These are phyloP conservation scores for Palythoa heliodiscus DNA, from an alignment of 92 coral and sea anemone genomes.

Conservation along the genomic window DNA sequence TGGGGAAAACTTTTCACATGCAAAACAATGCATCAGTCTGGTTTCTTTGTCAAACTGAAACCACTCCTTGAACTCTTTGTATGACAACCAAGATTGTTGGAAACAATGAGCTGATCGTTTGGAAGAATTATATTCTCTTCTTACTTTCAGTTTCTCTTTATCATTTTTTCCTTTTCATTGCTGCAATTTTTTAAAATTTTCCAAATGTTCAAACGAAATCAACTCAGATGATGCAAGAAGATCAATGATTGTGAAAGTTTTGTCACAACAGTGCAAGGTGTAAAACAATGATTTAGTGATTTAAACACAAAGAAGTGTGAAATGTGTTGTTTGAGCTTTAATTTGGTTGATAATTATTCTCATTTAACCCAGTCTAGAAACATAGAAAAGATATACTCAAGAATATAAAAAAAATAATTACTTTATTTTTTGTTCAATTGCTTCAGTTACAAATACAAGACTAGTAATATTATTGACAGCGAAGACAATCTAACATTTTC, in stretches of 20 bases:
- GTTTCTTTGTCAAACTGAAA: neutral
- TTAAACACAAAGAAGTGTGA: neutral
- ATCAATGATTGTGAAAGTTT: slow-evolving; percentile 2
- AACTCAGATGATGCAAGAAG: slow-evolving; percentile 12
- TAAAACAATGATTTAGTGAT: neutral
- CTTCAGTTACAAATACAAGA: too few relatives aligned
- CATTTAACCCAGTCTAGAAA: neutral
- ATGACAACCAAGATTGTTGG: slow-evolving; percentile 4
- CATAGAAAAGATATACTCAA: neutral
- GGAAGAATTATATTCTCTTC: slow-evolving; percentile 23
- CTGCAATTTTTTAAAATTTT: slow-evolving; percentile 12
- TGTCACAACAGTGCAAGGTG: neutral
- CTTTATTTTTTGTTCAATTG: too few relatives aligned
- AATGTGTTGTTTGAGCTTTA: neutral
- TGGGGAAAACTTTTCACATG: neutral
- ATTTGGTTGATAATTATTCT: slow-evolving; percentile 1
- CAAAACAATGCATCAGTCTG: neutral
- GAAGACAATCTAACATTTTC: too few relatives aligned
- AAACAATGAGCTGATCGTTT: slow-evolving; percentile 2
- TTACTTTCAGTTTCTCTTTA: neutral
- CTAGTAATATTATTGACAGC: too few relatives aligned
- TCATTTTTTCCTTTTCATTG: slow-evolving; percentile 1
- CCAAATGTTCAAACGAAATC: slow-evolving; percentile 11
- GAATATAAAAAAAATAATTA: too few relatives aligned
- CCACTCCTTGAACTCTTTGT: slow-evolving; percentile 10